Percentiles rank a stretch among this genome's conserved stretches.
phyloP scores from a whole-genome alignment of 2,888 invertebrate species.

The Cosmia pyralina region DNA sequence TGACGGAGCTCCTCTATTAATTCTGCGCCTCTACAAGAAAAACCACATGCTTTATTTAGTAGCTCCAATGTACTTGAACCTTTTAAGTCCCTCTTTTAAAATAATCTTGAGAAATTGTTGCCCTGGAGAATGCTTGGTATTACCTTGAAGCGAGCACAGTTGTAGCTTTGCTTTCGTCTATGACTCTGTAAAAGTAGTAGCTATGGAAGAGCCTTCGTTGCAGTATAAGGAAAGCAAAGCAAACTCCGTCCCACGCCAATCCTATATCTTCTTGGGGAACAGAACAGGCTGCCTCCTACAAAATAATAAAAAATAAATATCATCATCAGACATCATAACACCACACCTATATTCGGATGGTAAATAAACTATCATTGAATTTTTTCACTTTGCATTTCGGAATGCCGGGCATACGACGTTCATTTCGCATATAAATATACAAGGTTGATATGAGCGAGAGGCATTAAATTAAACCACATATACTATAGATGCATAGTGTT shows the following conservation, averaged over 20 bases:
- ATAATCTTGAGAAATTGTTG: neutral
- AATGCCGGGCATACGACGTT: neutral
- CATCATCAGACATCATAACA: neutral
- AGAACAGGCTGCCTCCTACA: conserved; percentile 88
- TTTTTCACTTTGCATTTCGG: neutral
- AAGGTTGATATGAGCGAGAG: no score
- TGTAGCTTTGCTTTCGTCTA: conserved; percentile 98
- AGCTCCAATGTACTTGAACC: neutral
- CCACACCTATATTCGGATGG: neutral
- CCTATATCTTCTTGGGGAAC: conserved; percentile 96
- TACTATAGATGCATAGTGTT: no score
- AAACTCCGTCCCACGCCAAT: conserved; percentile 98
- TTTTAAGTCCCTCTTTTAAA: no score
- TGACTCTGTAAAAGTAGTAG: conserved; percentile 99
- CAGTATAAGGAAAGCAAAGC: conserved; percentile 97
- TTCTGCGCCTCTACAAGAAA: conserved; percentile 95
- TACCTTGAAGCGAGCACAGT: conserved; percentile 97
- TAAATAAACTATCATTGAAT: neutral
- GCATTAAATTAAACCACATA: no score
- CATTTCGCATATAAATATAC: neutral
- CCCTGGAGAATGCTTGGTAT: neutral
- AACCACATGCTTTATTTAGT: neutral
- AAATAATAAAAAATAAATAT: conserved; percentile 38
- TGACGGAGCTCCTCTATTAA: conserved; percentile 97
- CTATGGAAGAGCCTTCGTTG: conserved; percentile 98